Percentiles rank a stretch among this genome's conserved stretches.
Conservation (phyloP, 1,140 invertebrate genomes). For the Varroa destructor region DNA sequence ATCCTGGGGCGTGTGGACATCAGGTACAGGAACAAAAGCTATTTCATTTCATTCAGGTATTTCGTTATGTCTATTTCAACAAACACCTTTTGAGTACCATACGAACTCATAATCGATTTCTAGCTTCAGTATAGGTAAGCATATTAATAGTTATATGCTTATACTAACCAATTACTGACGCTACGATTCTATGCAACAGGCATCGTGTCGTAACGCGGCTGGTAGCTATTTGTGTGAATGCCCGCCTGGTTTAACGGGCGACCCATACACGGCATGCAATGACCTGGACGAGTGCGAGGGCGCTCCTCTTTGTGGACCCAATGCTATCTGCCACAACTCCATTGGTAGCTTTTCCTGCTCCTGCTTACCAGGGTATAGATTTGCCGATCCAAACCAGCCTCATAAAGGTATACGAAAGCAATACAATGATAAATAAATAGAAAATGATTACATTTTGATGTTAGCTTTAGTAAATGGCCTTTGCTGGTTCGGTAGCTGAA, state of each 20-base stretch:
- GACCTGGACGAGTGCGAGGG: conserved; percentile 57
- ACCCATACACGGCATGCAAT: conserved; percentile 57
- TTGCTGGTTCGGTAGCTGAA: no score
- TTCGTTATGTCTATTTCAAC: background rate
- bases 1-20: conserved; percentile 18
- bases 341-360: conserved; percentile 56
- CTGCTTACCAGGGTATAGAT: conserved; percentile 54
- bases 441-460: conserved; percentile 35
- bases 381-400: conserved; percentile 14
- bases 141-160: background rate
- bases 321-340: conserved; percentile 57
- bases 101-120: no score
- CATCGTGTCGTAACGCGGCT: conserved; percentile 63
- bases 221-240: conserved; percentile 79
- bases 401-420: conserved; percentile 17
- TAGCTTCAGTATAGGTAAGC: conserved; percentile 32
- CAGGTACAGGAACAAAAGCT: background rate
- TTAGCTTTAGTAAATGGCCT: no score
- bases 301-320: conserved; percentile 54
- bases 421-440: conserved; percentile 29
- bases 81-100: no score
- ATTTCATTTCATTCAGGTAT: no score
- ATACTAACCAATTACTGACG: no score
- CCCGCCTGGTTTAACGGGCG: conserved; percentile 63
- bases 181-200: conserved; percentile 35